Evolutionary conservation across 2,113 vertebrate species (phyloP).

Genomic region (Lynx canadensis): DNA sequence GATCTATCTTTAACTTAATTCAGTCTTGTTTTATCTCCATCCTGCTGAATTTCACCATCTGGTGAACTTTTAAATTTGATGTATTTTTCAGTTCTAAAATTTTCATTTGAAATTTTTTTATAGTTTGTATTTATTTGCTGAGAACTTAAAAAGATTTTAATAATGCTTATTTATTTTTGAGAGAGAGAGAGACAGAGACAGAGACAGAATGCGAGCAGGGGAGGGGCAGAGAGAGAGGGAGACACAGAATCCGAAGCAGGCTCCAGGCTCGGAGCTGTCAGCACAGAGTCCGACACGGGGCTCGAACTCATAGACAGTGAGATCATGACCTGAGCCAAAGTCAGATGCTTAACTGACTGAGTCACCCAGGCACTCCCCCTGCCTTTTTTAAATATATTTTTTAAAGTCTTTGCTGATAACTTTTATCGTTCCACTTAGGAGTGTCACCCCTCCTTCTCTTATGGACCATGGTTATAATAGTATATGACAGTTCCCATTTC

Average conservation of each 20-base stretch:
- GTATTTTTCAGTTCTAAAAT: neutral
- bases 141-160: neutral
- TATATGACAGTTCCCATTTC: neutral
- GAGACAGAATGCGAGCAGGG: too few species aligned
- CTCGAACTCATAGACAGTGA: too few species aligned
- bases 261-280: too few species aligned
- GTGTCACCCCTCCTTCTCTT: neutral
- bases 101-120: neutral
- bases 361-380: too few species aligned
- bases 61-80: neutral
- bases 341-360: too few species aligned
- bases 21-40: neutral
- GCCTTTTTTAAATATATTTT: neutral
- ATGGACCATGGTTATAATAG: accelerated
- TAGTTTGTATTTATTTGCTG: neutral
- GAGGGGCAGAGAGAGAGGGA: too few species aligned
- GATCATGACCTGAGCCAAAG: too few species aligned
- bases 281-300: too few species aligned
- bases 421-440: neutral
- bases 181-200: too few species aligned
- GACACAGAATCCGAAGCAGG: too few species aligned
- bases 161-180: too few species aligned
- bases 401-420: neutral
- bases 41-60: neutral
- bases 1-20: neutral